Conservation (phyloP, 2,113 vertebrate genomes). For the Malurus melanocephalus region DNA sequence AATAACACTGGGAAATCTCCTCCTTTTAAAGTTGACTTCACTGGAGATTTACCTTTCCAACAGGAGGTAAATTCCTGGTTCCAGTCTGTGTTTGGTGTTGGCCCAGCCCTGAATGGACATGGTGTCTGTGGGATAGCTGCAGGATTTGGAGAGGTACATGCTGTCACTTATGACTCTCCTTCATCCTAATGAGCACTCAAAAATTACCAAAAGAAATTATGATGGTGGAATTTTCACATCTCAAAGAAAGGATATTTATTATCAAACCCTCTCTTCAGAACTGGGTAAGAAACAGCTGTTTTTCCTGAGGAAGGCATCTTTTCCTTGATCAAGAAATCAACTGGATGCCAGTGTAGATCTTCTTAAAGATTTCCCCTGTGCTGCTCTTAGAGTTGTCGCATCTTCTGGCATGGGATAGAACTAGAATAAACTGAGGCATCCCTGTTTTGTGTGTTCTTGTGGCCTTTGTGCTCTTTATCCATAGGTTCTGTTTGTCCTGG, state of each 20-base stretch:
- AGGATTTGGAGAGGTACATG: constrained; percentile 22
- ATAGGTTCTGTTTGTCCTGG: not conserved
- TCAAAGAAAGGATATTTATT: constrained; percentile 71
- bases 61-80: not conserved
- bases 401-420: not conserved
- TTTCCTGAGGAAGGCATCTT: constrained; percentile 43
- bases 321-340: not conserved
- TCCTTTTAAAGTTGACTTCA: not conserved
- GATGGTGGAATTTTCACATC: constrained; percentile 67
- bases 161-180: constrained; percentile 1
- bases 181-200: constrained; percentile 63
- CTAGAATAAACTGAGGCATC: not conserved
- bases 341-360: not conserved
- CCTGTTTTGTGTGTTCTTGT: not conserved
- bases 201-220: constrained; percentile 69
- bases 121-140: constrained; percentile 17
- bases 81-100: accelerated
- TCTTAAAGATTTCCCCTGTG: not conserved
- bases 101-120: not conserved
- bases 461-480: not conserved
- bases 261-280: constrained; percentile 65
- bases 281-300: constrained; percentile 64
- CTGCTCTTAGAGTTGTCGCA: not conserved
- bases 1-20: not conserved
- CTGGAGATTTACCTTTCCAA: not conserved